Evolutionary conservation across 1,140 invertebrate genomes (phyloP), one percentile per base, ranked within the genome.

Genomic region (Dreissena polymorpha): DNA sequence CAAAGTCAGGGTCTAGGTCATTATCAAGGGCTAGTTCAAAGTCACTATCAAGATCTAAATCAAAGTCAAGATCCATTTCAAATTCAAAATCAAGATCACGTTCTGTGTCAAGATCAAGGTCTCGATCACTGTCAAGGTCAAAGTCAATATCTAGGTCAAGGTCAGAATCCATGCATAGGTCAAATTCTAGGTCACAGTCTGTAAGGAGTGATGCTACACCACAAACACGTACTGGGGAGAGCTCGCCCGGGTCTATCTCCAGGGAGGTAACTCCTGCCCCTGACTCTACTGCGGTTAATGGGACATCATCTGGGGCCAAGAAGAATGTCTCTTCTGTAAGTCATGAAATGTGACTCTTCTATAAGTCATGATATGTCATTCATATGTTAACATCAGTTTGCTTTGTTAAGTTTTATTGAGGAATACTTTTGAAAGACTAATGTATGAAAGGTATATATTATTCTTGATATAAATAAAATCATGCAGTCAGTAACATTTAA

Each of bases 41-140:
- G 39, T 39, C 39, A 39, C 39, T 5, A 39, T 39, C 39, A 39
- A 39, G 39, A 39, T 39, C 39, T 39, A 39, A 5, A 39, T 39
- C 39, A 39, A 39, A 39, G 39, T 39, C 39, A 39, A 39, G 39
- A 39, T 39, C 39, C 8, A 8, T 39, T 39, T 39, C 39, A 5
- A 39, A 39, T 2, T 39, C 39, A 2, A 64, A 67, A 25, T 86
- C 84, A 23, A 86, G 85, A 69, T 89, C 88, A 57, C 84, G 69
- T 18, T 83, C 86, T 13, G 72, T 68, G 6, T 78, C 39, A 68
- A 84, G 70, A 39, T 83, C 75, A 83, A 81, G 86, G 23, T 88
- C 89, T 69, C 76, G 83, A 12, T 68, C 83, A 49, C n/a, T 60
- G 67, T 16, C 69, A 67, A 8, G 53, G 51, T 87, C 80, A 80